phyloP scores from a whole-genome alignment of 2,797 vertebrate genomes.

The Schizopygopsis pylzovi region DNA sequence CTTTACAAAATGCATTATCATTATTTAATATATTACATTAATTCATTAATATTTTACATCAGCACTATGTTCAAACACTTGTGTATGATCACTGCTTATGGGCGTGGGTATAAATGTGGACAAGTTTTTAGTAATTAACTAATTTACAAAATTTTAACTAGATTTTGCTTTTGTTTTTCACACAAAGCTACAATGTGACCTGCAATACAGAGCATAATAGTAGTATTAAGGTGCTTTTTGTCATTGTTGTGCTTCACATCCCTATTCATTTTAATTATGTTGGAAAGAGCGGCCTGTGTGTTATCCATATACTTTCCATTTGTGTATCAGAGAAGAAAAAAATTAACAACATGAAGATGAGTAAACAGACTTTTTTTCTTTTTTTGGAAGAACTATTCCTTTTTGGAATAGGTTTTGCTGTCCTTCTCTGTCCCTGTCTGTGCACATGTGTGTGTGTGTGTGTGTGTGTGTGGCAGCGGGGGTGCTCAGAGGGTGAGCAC shows the following conservation, averaged over 20 bases:
- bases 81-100: background rate
- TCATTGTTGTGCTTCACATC: background rate
- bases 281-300: background rate
- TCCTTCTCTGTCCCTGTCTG: background rate
- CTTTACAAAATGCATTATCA: too few relatives aligned
- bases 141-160: background rate
- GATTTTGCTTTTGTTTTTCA: background rate
- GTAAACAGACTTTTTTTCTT: background rate
- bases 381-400: background rate
- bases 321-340: background rate
- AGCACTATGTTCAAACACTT: background rate
- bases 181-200: background rate
- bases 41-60: too few relatives aligned
- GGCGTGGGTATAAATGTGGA: background rate
- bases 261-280: background rate
- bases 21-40: too few relatives aligned
- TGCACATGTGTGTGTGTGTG: conserved; percentile 26
- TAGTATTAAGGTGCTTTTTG: background rate
- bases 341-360: background rate
- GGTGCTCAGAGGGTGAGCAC: conserved; percentile 51
- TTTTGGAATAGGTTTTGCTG: background rate
- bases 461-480: conserved; percentile 38
- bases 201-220: background rate
- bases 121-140: background rate
- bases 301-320: background rate